Evolutionary conservation across 2,113 vertebrate genomes (phyloP), one percentile per base, ranked within the genome.

Genomic region (Peromyscus californicus): DNA sequence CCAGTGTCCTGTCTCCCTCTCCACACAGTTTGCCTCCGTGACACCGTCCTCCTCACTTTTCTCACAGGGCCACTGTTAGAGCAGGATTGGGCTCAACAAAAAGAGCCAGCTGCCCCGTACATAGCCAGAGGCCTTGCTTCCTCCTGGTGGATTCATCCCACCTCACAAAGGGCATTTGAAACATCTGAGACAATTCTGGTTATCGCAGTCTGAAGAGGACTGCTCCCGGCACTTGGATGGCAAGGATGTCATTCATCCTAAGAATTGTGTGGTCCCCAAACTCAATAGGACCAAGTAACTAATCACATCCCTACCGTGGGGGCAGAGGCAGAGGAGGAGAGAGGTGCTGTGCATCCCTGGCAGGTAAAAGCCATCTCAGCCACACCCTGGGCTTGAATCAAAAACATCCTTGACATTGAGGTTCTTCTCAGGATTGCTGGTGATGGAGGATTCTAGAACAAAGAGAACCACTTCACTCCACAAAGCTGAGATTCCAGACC

Each of bases 401-500:
- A 65, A 11, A 79, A 33, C 39, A n/a, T 79, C 92, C 88, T 61
- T 79, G 74, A 76, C 94, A 42, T 61, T 54, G 83, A 69, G 51
- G 67, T n/a, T 97, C 65, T 75, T 92, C 48, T 93, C 88, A 70
- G 39, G 48, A 74, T 69, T 72, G 79, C 45, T 85, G 93, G 57
- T 94, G 84, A 95, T 94, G 94, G 94, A 42, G 69, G 69, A 19
- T 69, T 95, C 92, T 61, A 84, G 78, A 95, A 51, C 69, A 33
- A 79, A 51, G 19, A 93, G 91, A 36, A 51, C 89, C 84, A 76
- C 97, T 85, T 67, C 5, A 54, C 89, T 97, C 96, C 78, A 89
- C 82, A 78, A 51, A 93, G 93, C 78, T 76, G 4, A 91, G 94
- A 80, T 94, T 91, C 85, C 76, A 63, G 75, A 98, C 97, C 70